Percentiles rank a stretch among this genome's conserved stretches.
Conservation (phyloP, 1,140 invertebrate genomes). For the Mactra quadrangularis region DNA sequence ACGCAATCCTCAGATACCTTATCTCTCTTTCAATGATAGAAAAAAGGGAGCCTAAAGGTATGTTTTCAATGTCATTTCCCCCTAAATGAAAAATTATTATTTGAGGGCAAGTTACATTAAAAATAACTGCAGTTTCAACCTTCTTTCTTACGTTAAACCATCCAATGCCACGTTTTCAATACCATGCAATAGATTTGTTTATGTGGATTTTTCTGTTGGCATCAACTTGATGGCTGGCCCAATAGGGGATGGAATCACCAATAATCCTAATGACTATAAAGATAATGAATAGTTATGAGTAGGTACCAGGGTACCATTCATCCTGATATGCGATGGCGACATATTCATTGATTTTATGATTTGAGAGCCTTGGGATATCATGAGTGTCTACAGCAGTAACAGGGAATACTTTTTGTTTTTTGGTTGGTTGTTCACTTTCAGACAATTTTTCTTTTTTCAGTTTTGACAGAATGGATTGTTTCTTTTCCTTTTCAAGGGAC, state of each 20-base stretch:
- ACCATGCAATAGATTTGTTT: neutral
- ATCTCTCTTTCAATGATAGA: neutral
- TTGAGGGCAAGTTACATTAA: no score
- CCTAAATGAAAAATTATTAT: neutral
- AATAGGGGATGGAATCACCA: slow-evolving; percentile 23
- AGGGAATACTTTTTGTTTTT: no score
- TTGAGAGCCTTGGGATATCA: no score
- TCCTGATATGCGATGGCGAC: no score
- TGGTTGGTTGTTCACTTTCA: no score
- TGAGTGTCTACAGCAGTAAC: no score
- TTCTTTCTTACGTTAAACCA: neutral
- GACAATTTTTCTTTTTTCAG: no score
- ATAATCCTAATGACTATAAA: slow-evolving; percentile 15
- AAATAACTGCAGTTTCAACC: neutral
- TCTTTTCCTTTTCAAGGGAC: no score
- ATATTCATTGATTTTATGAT: no score
- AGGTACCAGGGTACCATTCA: no score
- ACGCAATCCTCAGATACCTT: neutral
- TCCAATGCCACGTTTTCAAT: neutral
- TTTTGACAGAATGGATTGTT: no score
- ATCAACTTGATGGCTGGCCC: neutral
- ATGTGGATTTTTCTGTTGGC: neutral
- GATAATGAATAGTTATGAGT: neutral
- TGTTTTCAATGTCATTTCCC: neutral
- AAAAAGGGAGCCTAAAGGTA: neutral